These are phyloP conservation scores for Pocillopora verrucosa DNA, from an alignment of 64 coral and sea anemone genomes.

Conservation along the genomic window DNA sequence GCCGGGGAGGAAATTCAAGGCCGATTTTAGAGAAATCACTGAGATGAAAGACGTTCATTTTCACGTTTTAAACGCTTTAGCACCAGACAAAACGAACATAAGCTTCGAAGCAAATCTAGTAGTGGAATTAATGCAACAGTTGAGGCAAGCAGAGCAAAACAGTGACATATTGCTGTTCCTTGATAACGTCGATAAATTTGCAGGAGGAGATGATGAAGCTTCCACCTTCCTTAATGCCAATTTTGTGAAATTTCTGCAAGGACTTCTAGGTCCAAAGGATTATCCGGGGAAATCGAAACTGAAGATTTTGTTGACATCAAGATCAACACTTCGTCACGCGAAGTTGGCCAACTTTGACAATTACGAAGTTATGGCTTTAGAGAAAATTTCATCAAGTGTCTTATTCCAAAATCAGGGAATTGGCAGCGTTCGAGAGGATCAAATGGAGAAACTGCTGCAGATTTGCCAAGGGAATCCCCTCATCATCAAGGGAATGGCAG, in stretches of 20 bases:
- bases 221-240: background rate
- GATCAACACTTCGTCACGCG: too few species aligned
- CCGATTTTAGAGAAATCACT: too few species aligned
- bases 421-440: background rate
- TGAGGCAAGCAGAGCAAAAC: background rate
- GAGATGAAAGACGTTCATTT: background rate
- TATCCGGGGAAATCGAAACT: too few species aligned
- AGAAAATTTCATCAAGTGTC: background rate
- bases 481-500: background rate
- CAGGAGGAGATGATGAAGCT: background rate
- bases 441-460: background rate
- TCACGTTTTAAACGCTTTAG: background rate
- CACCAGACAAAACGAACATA: background rate
- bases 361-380: background rate
- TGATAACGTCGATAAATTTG: conserved; percentile 25
- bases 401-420: background rate
- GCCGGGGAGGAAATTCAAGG: too few species aligned
- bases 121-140: conserved; percentile 9
- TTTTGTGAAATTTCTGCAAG: too few species aligned
- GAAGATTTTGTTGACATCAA: too few species aligned
- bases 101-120: conserved; percentile 22
- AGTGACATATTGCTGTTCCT: background rate
- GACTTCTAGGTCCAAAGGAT: too few species aligned
- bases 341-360: too few species aligned
- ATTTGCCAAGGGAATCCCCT: conserved; percentile 35